Base-by-base conservation (phyloP, 2,113 vertebrate genomes). In the Entelurus aequoreus region DNA sequence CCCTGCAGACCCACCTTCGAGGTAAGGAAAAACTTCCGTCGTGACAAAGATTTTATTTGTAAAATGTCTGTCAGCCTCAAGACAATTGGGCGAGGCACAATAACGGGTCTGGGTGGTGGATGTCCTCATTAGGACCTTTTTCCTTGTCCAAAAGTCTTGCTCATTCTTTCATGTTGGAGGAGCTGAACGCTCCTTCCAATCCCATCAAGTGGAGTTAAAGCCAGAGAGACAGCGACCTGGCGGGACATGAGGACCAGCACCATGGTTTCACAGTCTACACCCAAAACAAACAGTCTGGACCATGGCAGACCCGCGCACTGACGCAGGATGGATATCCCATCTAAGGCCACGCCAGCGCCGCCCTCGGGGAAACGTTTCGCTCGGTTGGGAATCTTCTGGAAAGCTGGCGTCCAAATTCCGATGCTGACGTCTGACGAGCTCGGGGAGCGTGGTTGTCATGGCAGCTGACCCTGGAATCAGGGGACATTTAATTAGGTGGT, bases 251-350 rank as follows among this genome's bases (percentile, higher is more conserved):
- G 79, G 76, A 68, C 66, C 63, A 48, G 80, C 83, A 74, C 88
- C 87, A 89, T 90, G 87, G 89, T 89, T 90, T 90, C 88, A 75
- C 49, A 42, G 87, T 82, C 52, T 81, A 84, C 89, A 80, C 86
- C 87, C 88, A 85, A 86, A 88, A 87, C 85, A 91, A 91, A 90
- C 80, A 66, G 65, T 76, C 69, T 80, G 71, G 78, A 46, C 62
- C 61, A 64, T 72, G 52, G 19, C 66, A 36, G 57, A 70, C 61
- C 2, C 44, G 35, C 16, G 48, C 16, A 54, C 16, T 37, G 54
- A 66, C 60, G 15, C 48, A 62, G 54, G 75, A 80, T 72, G 60
- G 72, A 72, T 78, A 78, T 83, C 63, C 56, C 68, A 54, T 16
- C 54, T 16, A 15, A 64, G 56, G 68, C 68, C 72, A 75, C 70